Conservation (phyloP, 2,797 vertebrate genomes). For the Acipenser transmontanus region DNA sequence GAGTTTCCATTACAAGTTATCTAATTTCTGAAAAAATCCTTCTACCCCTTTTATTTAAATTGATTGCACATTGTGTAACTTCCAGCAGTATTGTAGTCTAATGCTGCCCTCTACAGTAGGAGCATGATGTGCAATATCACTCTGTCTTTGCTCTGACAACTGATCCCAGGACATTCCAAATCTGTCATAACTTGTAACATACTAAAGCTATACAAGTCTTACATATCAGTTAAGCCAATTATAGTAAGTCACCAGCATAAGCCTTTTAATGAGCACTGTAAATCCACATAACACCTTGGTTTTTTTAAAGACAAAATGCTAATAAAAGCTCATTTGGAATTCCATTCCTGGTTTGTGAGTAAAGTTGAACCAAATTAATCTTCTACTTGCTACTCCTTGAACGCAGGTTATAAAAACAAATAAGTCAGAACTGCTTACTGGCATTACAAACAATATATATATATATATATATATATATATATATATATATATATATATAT, state of each 20-base stretch:
- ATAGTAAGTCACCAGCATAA: conserved; percentile 39
- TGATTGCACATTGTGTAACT: too few relatives aligned
- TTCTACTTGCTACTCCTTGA: too few relatives aligned
- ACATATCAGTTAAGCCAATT: conserved; percentile 32
- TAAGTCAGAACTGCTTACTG: too few relatives aligned
- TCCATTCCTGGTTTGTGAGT: not conserved
- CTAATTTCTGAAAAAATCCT: too few relatives aligned
- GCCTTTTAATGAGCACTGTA: conserved; percentile 23
- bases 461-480: not conserved
- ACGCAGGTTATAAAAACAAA: too few relatives aligned
- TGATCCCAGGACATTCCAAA: conserved; percentile 38
- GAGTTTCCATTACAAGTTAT: too few relatives aligned
- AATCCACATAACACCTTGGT: conserved; percentile 18
- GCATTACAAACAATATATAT: not conserved
- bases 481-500: not conserved
- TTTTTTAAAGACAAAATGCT: conserved; percentile 22
- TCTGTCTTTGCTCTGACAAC: conserved; percentile 6
- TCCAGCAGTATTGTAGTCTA: conserved; percentile 39
- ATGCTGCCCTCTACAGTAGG: conserved; percentile 72
- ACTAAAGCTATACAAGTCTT: conserved; percentile 28
- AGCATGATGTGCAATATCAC: not conserved
- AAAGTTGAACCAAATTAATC: too few relatives aligned
- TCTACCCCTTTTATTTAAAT: too few relatives aligned
- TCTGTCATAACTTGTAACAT: conserved; percentile 33
- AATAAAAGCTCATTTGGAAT: conserved; percentile 16